Percentiles rank a stretch among this genome's conserved stretches.
Conservation (phyloP, 2,888 invertebrate species). For the Drosophila incognita region DNA sequence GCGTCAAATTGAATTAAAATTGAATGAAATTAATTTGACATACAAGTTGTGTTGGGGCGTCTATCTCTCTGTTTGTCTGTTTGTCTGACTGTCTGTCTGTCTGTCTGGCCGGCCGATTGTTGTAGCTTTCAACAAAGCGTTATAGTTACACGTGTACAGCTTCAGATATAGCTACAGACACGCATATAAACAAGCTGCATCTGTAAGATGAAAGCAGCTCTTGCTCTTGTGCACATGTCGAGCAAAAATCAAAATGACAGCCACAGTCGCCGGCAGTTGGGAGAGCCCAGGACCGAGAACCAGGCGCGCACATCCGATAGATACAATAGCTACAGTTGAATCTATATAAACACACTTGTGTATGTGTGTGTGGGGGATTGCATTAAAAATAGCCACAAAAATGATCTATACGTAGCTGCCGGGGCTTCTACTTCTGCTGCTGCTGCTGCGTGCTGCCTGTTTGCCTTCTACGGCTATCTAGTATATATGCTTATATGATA, state of each 20-base stretch:
- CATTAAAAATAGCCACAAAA: slow-evolving; percentile 69
- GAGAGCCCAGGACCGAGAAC: slow-evolving; percentile 28
- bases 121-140: slow-evolving; percentile 70
- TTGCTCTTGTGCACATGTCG: slow-evolving; percentile 64
- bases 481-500: slow-evolving; percentile 39
- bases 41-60: slow-evolving; percentile 65
- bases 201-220: slow-evolving; percentile 61
- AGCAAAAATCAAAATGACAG: slow-evolving; percentile 74
- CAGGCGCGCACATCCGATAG: slow-evolving; percentile 49
- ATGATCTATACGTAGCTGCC: slow-evolving; percentile 66
- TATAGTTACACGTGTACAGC: slow-evolving; percentile 66
- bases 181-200: slow-evolving; percentile 30
- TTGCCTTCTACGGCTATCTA: slow-evolving; percentile 14
- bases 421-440: slow-evolving; percentile 26
- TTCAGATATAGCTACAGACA: slow-evolving; percentile 36
- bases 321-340: slow-evolving; percentile 42
- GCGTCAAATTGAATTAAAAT: slow-evolving; percentile 80
- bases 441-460: slow-evolving; percentile 4
- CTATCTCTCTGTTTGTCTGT: slow-evolving; percentile 18
- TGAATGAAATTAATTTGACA: slow-evolving; percentile 80
- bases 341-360: not conserved
- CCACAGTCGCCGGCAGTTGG: slow-evolving; percentile 15
- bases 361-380: slow-evolving; percentile 31
- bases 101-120: slow-evolving; percentile 40
- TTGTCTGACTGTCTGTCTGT: slow-evolving; percentile 22